Evolutionary conservation across 2,797 vertebrate species (phyloP).

Genomic region (Bucorvus abyssinicus): DNA sequence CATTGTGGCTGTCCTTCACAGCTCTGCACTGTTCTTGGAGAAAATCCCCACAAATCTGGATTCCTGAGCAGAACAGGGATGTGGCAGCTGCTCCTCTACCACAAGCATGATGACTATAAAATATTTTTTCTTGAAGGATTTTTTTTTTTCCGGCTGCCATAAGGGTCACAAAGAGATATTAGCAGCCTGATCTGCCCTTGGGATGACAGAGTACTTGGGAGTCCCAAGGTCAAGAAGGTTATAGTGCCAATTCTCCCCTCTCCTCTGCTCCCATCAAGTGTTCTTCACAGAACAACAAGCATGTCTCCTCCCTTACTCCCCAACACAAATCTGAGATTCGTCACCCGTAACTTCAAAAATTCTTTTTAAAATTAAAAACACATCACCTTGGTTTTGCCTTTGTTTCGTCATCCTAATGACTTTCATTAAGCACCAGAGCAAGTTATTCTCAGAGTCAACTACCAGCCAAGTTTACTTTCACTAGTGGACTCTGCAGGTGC

Average conservation of each 20-base stretch:
- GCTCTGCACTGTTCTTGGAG: background rate
- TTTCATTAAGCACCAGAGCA: background rate
- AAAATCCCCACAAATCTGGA: background rate
- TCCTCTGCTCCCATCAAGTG: background rate
- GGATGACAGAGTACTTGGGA: fast-evolving
- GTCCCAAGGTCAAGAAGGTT: background rate
- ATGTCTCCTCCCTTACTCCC: background rate
- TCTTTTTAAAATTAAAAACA: background rate
- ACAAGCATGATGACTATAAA: background rate
- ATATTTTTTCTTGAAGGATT: background rate
- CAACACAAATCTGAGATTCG: background rate
- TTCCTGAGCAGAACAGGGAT: background rate
- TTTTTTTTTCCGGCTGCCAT: background rate
- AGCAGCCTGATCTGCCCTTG: background rate
- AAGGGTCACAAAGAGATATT: background rate
- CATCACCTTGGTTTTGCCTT: background rate
- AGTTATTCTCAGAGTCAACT: background rate
- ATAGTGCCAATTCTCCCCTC: background rate
- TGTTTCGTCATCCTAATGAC: background rate
- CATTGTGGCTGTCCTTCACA: background rate
- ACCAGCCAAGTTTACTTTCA: background rate
- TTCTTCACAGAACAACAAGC: background rate
- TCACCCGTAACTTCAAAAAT: background rate
- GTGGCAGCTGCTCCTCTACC: background rate
- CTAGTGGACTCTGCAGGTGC: too few relatives aligned